Conservation (phyloP, 2,888 invertebrate genomes). For the Tupiocoris notatus region DNA sequence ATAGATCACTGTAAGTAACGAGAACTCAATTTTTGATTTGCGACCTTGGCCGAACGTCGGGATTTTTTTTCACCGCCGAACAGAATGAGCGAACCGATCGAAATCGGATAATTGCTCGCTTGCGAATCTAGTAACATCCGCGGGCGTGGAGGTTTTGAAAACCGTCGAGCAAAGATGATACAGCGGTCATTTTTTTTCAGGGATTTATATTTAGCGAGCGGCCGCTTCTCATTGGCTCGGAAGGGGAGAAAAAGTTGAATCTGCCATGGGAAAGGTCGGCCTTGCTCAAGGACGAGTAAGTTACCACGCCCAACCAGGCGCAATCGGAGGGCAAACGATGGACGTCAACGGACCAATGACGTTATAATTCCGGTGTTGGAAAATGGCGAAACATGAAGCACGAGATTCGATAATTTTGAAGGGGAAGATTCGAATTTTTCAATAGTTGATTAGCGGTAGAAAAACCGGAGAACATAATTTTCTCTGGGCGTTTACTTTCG, state of each 20-base stretch:
- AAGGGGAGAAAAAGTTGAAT: neutral
- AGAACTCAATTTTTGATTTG: neutral
- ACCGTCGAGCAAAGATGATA: no score
- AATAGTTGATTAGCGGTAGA: no score
- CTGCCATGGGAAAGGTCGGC: constrained; percentile 6
- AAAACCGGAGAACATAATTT: no score
- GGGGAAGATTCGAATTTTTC: no score
- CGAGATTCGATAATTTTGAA: no score
- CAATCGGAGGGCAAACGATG: neutral
- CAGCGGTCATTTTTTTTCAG: no score
- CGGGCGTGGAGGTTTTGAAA: neutral
- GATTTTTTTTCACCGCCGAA: neutral
- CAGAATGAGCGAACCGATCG: neutral
- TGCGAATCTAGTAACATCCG: neutral
- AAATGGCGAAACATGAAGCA: neutral
- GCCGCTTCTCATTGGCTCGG: neutral
- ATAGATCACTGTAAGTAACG: no score
- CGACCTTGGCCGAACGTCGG: neutral
- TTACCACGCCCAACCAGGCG: constrained; percentile 29
- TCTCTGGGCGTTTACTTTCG: no score
- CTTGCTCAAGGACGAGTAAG: constrained; percentile 29
- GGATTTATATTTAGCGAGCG: neutral
- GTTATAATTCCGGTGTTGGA: neutral
- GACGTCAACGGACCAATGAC: neutral
- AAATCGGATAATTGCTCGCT: constrained; percentile 1